Evolutionary conservation across 2,888 invertebrate species (phyloP), one percentile per base, ranked within the genome.

Genomic region (Phalera bucephala): DNA sequence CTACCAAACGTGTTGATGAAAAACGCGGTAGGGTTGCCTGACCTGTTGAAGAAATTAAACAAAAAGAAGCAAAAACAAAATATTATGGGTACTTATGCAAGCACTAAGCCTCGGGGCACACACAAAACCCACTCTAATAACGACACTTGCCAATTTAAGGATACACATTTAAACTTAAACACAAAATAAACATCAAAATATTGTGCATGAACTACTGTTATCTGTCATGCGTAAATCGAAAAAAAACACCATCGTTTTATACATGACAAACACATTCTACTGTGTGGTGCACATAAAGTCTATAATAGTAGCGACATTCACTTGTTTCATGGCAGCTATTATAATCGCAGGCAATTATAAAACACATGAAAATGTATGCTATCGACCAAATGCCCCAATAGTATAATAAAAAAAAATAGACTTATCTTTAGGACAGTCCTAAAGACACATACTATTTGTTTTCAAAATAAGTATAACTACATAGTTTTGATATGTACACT

Each of bases 1-100:
- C 91, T 90, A 91, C 91, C 91, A 86, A 93, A 91, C 82, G 92
- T 92, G 91, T 93, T 92, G 91, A 93, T 91, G 91, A 93, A 91
- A 92, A 93, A 92, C 90, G 92, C 91, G 84, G 92, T 91, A 84
- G 92, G 91, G 87, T 91, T 92, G 87, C 91, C 91, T 92, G 92
- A 91, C 91, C 92, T 92, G 91, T 93, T 93, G 93, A 91, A 93
- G 89, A 93, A 92, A 92, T 91, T 83, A 85, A 85, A 84, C 82
- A 84, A 84, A 86, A 88, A 82, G 71, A 78, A 81, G 79, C 80
- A 84, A 80, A 80, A 72, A 75, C 72, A 78, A 75, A 49, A 77
- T 67, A 75, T 76, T 64, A 68, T 74, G 61, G 65, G 67, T 69
- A 72, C 68, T 67, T 75, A 59, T 72, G 80, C 80, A 86, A 86